These are phyloP conservation scores for Diglossa brunneiventris DNA, from an alignment of 2,113 vertebrate species.

Conservation along the genomic window DNA sequence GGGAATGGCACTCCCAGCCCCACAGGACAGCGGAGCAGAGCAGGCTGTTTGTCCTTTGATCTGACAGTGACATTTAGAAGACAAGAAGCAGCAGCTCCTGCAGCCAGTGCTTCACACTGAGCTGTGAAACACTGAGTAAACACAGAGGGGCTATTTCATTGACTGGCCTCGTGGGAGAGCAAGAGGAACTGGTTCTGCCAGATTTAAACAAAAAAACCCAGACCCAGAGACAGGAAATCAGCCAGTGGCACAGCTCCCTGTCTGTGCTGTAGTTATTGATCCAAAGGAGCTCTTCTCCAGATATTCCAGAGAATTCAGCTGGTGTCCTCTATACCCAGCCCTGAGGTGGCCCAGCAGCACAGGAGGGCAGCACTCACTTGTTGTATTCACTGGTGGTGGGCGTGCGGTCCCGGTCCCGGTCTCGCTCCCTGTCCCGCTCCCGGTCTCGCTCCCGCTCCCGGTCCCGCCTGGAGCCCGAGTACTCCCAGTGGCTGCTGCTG, in stretches of 20 bases:
- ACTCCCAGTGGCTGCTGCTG: slow-evolving; percentile 68
- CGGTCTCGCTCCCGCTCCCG: slow-evolving; percentile 53
- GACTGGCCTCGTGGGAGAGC: background rate
- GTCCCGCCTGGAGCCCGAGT: slow-evolving; percentile 57
- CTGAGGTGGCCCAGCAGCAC: background rate
- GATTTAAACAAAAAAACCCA: background rate
- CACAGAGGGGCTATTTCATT: slow-evolving; percentile 17
- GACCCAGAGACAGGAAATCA: background rate
- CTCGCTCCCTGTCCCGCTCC: background rate
- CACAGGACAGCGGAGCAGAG: background rate
- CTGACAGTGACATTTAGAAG: background rate
- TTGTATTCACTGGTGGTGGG: slow-evolving; percentile 67
- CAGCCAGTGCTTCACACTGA: background rate
- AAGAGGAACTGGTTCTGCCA: slow-evolving; percentile 37
- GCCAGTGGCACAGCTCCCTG: background rate
- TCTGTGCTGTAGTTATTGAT: background rate
- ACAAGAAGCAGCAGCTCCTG: slow-evolving; percentile 4
- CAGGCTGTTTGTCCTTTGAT: background rate
- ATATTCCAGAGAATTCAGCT: background rate
- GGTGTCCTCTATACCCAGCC: rapidly evolving
- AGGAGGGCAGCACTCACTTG: slow-evolving; percentile 40
- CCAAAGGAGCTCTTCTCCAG: background rate
- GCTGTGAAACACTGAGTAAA: background rate
- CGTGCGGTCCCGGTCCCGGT: slow-evolving; percentile 45
- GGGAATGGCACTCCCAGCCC: background rate